A percentile compares a stretch with the other conserved stretches of the same genome.
These are phyloP conservation scores for Callipepla californica DNA, from an alignment of 2,113 vertebrate genomes.

Conservation along the genomic window DNA sequence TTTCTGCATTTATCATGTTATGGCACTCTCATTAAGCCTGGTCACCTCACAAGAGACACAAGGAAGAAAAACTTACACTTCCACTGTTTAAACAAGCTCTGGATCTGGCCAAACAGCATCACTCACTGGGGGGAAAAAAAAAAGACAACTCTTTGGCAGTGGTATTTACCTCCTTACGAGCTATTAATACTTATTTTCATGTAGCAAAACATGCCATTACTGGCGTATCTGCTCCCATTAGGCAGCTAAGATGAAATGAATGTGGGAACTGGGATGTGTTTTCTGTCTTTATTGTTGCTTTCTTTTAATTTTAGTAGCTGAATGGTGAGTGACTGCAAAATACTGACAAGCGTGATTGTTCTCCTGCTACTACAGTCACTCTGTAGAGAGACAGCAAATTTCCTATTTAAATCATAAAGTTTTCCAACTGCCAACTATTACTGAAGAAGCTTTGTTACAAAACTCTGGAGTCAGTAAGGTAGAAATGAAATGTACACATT, in stretches of 20 bases:
- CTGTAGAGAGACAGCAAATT: neutral
- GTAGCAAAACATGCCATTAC: neutral
- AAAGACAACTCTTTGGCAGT: neutral
- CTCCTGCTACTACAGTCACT: neutral
- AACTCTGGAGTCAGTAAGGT: neutral
- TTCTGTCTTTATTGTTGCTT: neutral
- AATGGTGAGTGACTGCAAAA: neutral
- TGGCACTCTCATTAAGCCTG: fast-evolving
- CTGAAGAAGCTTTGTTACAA: neutral
- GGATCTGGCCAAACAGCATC: neutral
- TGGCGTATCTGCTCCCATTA: neutral
- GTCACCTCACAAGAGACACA: neutral
- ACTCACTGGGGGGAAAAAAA: neutral
- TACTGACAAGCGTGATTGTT: neutral
- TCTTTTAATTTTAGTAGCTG: neutral
- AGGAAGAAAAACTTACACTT: neutral
- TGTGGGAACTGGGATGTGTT: neutral
- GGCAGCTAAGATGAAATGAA: neutral
- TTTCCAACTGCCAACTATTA: neutral
- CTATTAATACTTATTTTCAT: neutral
- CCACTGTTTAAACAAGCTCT: neutral
- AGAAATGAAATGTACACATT: neutral
- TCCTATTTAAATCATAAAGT: neutral
- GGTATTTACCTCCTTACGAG: neutral
- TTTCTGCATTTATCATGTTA: fast-evolving